Percentiles rank a stretch among this genome's conserved stretches.
These are phyloP conservation scores for Numenius phaeopus DNA, from an alignment of 2,797 vertebrate species.

Conservation along the genomic window DNA sequence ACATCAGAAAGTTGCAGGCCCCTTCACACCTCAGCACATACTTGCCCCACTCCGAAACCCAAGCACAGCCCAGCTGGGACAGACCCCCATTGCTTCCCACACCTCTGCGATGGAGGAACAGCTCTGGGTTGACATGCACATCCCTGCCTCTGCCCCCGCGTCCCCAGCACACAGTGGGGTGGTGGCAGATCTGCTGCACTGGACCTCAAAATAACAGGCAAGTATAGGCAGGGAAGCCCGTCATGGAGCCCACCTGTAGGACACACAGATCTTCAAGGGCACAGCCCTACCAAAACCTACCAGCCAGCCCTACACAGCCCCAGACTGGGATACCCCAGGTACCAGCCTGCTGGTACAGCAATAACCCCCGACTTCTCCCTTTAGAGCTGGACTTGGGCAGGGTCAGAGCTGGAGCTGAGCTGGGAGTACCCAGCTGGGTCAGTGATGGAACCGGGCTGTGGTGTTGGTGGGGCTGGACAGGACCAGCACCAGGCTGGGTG, in stretches of 20 bases:
- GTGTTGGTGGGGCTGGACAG: not conserved
- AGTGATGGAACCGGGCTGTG: not conserved
- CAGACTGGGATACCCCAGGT: not conserved
- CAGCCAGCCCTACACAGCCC: not conserved
- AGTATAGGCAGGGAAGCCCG: not conserved
- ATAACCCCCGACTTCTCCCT: not conserved
- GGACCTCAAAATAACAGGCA: not conserved
- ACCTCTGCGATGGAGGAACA: not conserved
- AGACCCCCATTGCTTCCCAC: not conserved
- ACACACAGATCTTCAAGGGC: not conserved
- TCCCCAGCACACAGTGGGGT: rapidly evolving
- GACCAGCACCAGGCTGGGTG: not conserved
- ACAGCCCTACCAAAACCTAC: not conserved
- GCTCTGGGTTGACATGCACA: not conserved
- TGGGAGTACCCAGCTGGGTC: not conserved
- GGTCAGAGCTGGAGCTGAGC: not conserved
- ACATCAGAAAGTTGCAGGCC: not conserved
- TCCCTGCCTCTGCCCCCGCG: rapidly evolving
- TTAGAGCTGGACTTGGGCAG: not conserved
- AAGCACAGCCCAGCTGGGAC: not conserved
- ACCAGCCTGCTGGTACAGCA: not conserved
- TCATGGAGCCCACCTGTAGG: not conserved
- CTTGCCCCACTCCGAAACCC: not conserved
- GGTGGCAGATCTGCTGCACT: not conserved
- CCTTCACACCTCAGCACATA: not conserved